These are phyloP conservation scores for Euproctis similis DNA, from an alignment of 2,888 invertebrate genomes.

Conservation along the genomic window DNA sequence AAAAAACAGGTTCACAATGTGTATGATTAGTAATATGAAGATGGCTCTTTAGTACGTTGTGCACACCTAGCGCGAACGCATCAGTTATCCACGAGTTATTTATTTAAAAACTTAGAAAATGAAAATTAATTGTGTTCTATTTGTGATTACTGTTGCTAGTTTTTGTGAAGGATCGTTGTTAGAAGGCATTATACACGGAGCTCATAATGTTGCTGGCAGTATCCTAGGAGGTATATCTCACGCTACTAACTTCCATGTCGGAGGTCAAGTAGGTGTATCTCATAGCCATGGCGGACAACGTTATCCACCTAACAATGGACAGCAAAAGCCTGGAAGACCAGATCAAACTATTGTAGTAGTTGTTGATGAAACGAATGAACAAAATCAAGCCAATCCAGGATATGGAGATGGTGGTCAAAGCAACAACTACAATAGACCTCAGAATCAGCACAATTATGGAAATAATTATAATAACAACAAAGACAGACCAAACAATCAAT, in stretches of 20 bases:
- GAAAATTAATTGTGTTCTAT: constrained; percentile 11
- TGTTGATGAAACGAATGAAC: constrained; percentile 22
- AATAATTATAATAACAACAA: constrained; percentile 5
- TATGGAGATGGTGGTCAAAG: constrained; percentile 10
- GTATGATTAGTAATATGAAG: constrained; percentile 13
- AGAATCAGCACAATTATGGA: constrained; percentile 8
- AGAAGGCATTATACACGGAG: constrained; percentile 30
- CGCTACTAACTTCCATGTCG: constrained; percentile 23
- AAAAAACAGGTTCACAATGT: constrained; percentile 20
- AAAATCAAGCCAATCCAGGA: constrained; percentile 10
- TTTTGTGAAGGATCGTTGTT: constrained; percentile 10
- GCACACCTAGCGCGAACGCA: constrained; percentile 15
- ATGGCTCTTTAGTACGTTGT: constrained; percentile 13
- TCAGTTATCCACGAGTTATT: constrained; percentile 2
- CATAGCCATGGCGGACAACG: constrained; percentile 1
- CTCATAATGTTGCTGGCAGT: constrained; percentile 36
- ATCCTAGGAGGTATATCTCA: constrained; percentile 34
- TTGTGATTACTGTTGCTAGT: constrained; percentile 14
- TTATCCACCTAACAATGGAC: constrained; percentile 12
- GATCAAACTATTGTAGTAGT: constrained; percentile 33
- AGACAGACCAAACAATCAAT: constrained; percentile 1
- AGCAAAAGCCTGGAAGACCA: constrained; percentile 18
- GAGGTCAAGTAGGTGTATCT: constrained; percentile 1
- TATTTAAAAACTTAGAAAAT: constrained; percentile 16
- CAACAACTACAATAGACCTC: constrained; percentile 11